A percentile compares a stretch with the other conserved stretches of the same genome.
These are phyloP conservation scores for Hyposoter dolosus DNA, from an alignment of 2,888 invertebrate species.

Conservation along the genomic window DNA sequence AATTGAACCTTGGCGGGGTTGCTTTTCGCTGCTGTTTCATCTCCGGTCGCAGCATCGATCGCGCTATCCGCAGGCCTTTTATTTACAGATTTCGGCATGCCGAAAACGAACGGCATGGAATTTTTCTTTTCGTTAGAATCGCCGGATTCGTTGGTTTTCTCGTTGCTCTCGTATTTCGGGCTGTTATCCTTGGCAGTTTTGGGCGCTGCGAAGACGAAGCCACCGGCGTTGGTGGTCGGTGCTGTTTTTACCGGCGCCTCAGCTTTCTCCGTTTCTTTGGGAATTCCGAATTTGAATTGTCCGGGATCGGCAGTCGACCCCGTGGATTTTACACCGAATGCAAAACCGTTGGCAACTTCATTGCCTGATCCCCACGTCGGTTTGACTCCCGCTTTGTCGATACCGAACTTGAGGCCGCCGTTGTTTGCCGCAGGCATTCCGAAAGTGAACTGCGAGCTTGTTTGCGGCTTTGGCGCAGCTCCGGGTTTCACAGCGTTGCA, in stretches of 20 bases:
- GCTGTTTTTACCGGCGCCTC: not conserved
- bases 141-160: constrained; percentile 22
- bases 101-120: constrained; percentile 59
- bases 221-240: constrained; percentile 24
- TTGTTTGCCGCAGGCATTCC: constrained; percentile 75
- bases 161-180: constrained; percentile 62
- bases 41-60: constrained; percentile 30
- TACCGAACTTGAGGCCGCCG: constrained; percentile 85
- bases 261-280: constrained; percentile 55
- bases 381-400: constrained; percentile 83
- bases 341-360: constrained; percentile 79
- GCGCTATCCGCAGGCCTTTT: constrained; percentile 23
- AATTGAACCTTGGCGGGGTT: constrained; percentile 56
- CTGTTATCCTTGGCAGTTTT: constrained; percentile 63
- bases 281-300: constrained; percentile 78
- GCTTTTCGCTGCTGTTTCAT: constrained; percentile 56
- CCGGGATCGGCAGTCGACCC: constrained; percentile 24
- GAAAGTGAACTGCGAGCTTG: constrained; percentile 77
- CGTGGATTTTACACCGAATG: constrained; percentile 80
- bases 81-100: constrained; percentile 46
- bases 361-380: constrained; percentile 65
- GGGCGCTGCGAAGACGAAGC: constrained; percentile 78
- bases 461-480: constrained; percentile 67
- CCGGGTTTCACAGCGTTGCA: constrained; percentile 87
- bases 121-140: constrained; percentile 63